Conservation (phyloP, 1,140 invertebrate genomes). For the Globodera rostochiensis region DNA sequence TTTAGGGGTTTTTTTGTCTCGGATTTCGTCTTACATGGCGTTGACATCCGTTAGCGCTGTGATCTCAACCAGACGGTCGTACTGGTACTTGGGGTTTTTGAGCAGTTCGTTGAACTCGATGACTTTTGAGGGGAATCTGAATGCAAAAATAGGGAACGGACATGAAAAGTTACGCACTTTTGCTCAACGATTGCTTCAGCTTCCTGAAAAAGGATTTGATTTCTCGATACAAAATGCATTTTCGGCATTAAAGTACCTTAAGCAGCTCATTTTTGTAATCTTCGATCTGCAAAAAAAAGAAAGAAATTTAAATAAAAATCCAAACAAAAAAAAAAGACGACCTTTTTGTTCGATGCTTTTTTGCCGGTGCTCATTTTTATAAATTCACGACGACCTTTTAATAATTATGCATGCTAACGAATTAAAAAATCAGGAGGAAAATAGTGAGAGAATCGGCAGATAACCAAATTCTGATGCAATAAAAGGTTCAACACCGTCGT, state of each 20-base stretch:
- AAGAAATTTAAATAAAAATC: no score
- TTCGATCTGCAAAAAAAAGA: no score
- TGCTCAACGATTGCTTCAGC: constrained; percentile 40
- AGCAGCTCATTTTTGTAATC: no score
- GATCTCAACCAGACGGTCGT: constrained; percentile 34
- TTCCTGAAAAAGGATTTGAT: constrained; percentile 19
- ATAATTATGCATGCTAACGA: no score
- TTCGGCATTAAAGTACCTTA: no score
- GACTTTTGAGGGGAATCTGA: constrained; percentile 27
- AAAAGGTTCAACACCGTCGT: no score
- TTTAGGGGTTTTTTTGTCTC: no score
- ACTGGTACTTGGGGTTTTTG: constrained; percentile 39
- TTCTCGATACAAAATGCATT: background rate
- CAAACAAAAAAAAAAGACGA: background rate
- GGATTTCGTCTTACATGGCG: background rate
- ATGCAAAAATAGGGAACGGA: background rate
- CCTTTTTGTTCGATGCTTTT: background rate
- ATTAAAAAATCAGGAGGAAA: no score
- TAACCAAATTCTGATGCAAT: no score
- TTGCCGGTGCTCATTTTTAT: no score
- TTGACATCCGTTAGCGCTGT: background rate
- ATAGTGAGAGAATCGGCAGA: no score
- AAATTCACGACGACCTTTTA: no score
- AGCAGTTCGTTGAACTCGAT: constrained; percentile 42
- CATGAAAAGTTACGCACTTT: constrained; percentile 4